phyloP scores from a whole-genome alignment of 2,113 vertebrate species.

The Emydocephalus ijimae region DNA sequence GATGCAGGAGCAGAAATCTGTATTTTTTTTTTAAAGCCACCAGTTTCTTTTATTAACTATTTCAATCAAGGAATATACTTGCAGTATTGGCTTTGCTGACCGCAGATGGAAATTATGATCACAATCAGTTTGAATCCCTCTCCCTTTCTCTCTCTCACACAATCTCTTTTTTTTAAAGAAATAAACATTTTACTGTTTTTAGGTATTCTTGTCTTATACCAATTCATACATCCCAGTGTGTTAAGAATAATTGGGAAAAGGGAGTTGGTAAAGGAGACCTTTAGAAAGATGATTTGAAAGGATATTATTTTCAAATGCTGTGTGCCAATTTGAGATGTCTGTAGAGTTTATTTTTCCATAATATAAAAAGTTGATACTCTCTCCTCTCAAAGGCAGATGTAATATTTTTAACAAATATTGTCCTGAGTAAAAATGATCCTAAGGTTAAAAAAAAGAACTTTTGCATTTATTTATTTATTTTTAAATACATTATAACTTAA shows the following conservation, averaged over 20 bases:
- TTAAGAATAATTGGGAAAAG: conserved; percentile 19
- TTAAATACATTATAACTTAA: conserved; percentile 56
- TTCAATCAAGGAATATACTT: conserved; percentile 67
- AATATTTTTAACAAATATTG: conserved; percentile 75
- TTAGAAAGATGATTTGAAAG: neutral
- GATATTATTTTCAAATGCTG: conserved; percentile 38
- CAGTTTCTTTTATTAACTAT: conserved; percentile 51
- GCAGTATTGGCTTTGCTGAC: conserved; percentile 70
- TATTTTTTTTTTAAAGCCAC: conserved; percentile 34
- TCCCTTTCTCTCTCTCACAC: conserved; percentile 60
- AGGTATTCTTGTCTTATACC: conserved; percentile 75
- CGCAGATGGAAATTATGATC: conserved; percentile 70
- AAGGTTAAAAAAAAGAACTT: conserved; percentile 48
- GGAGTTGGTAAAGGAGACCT: conserved; percentile 21
- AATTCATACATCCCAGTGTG: conserved; percentile 62
- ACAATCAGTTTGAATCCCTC: conserved; percentile 72
- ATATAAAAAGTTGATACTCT: conserved; percentile 58
- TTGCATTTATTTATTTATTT: conserved; percentile 69
- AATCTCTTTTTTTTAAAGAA: conserved; percentile 76
- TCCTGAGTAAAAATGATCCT: conserved; percentile 60
- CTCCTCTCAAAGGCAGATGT: conserved; percentile 70
- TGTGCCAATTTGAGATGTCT: conserved; percentile 28
- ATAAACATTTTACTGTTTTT: conserved; percentile 86
- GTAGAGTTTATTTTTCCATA: conserved; percentile 75
- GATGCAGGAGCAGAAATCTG: conserved; percentile 57